Evolutionary conservation across 2,888 invertebrate species (phyloP), one percentile per base, ranked within the genome.

Genomic region (Plagodis dolabraria): DNA sequence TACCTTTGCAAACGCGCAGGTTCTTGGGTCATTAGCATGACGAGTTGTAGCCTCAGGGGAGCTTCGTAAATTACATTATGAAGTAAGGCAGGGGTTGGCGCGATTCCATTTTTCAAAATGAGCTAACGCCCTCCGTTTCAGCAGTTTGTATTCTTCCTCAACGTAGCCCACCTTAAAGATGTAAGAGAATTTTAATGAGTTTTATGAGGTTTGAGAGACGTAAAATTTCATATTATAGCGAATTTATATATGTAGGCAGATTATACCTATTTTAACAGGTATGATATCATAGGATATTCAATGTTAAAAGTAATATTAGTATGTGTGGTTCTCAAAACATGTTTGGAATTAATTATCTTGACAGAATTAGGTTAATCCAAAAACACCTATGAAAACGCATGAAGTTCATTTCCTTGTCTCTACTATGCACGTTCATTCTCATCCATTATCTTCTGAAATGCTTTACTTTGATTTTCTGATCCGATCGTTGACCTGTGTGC

Each of bases 11-110:
- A 40, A 35, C 38, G 46, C 34, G 48, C 53, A 45, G 47, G 52
- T 52, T 22, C 52, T 43, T 54, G 54, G 54, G 51, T 54, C 59
- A 59, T 59, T 59, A 54, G 43, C 50, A 50, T 59, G 54, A 59
- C 54, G 54, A 51, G 54, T 51, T 50, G 58, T 34, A 47, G 59
- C 46, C 53, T 36, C 44, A 10, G 7, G 54, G 50, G 51, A 36
- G 12, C 35, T 44, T 55, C 50, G 38, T 55, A 55, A 55, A 47
- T 52, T 60, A 51, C 51, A 38, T 51, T 55, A 60, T 47, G 51
- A 60, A 59, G 52, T 47, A 55, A 55, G 55, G 51, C 51, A 55
- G 54, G 50, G 34, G 35, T 44, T 53, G 42, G 42, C 46, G 11
- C 53, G 40, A 45, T 50, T 52, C 55, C 55, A 60, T 54, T 60